phyloP scores from a whole-genome alignment of 2,888 invertebrate genomes.

The Merodon equestris region DNA sequence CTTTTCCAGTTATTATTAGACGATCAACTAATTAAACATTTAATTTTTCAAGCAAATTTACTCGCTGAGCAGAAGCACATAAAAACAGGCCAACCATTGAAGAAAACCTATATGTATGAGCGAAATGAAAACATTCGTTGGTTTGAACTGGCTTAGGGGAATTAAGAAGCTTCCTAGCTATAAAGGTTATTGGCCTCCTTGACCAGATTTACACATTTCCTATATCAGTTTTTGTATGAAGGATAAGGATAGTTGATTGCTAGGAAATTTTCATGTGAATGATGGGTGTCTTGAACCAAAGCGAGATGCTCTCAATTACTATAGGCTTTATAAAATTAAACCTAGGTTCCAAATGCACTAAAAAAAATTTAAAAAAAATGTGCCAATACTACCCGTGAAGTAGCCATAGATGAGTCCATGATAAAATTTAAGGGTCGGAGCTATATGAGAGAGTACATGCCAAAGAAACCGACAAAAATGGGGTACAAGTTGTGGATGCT shows the following conservation, averaged over 20 bases:
- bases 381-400: neutral
- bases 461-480: too few species aligned
- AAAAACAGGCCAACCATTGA: too few species aligned
- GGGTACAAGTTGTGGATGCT: too few species aligned
- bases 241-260: constrained; percentile 9
- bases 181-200: constrained; percentile 1
- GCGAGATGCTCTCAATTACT: constrained; percentile 3
- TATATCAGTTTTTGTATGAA: constrained; percentile 16
- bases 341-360: neutral
- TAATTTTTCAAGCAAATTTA: too few species aligned
- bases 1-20: too few species aligned
- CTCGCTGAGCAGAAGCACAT: too few species aligned
- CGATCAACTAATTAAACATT: too few species aligned
- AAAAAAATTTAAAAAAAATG: constrained; percentile 7
- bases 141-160: constrained; percentile 13
- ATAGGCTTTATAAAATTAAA: constrained; percentile 5
- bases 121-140: constrained; percentile 11
- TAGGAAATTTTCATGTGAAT: constrained; percentile 1
- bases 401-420: neutral
- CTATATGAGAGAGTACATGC: constrained; percentile 17
- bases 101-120: too few species aligned
- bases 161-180: constrained; percentile 12
- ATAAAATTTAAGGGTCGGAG: constrained; percentile 5
- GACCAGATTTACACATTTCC: constrained; percentile 13
- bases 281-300: constrained; percentile 2